A percentile compares a stretch with the other conserved stretches of the same genome.
phyloP scores from a whole-genome alignment of 2,113 vertebrate species.

The Plecturocebus donacophilus region DNA sequence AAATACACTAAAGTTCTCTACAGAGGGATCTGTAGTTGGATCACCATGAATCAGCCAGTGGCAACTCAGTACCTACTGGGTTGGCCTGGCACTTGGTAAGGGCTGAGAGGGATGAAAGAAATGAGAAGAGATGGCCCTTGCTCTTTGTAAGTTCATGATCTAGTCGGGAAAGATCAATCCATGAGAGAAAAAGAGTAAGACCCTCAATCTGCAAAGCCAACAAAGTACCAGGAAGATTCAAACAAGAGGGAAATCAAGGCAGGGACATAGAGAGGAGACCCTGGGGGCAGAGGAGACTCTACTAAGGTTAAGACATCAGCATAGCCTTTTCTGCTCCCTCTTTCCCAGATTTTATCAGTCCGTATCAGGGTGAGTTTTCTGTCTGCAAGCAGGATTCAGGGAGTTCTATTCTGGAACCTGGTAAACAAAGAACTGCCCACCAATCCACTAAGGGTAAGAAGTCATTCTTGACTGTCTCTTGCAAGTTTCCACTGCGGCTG shows the following conservation, averaged over 20 bases:
- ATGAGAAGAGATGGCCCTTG: background rate
- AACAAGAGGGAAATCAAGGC: background rate
- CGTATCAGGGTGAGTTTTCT: background rate
- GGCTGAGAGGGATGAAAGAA: background rate
- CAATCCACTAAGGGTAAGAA: background rate
- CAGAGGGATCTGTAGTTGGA: background rate
- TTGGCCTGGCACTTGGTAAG: background rate
- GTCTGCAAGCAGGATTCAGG: background rate
- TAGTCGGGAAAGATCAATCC: background rate
- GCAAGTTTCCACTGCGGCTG: background rate
- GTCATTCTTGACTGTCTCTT: background rate
- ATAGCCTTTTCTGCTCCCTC: background rate
- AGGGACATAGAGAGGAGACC: background rate
- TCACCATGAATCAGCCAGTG: background rate
- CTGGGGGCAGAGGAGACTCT: background rate
- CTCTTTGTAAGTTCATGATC: background rate
- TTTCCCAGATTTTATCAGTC: background rate
- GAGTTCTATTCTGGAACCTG: background rate
- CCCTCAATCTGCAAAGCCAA: background rate
- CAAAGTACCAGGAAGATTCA: background rate
- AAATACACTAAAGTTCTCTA: background rate
- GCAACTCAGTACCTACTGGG: background rate
- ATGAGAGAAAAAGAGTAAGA: background rate
- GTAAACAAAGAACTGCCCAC: background rate
- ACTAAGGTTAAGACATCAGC: too few species aligned